These are phyloP conservation scores for Cnemophilus loriae DNA, from an alignment of 2,113 vertebrate genomes.

Conservation along the genomic window DNA sequence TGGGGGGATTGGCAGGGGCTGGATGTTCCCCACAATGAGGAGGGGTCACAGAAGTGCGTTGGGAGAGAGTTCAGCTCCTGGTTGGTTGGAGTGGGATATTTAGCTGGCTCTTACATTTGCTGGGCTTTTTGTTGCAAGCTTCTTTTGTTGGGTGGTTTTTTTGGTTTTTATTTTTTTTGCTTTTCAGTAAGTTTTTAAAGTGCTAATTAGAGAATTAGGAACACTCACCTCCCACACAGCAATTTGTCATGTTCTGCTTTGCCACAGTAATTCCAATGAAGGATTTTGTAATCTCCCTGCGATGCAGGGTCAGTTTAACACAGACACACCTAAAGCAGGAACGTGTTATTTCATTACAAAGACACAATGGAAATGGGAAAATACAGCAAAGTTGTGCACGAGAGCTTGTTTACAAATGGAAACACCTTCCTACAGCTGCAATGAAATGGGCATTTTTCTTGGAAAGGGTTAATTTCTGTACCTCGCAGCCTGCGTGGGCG, in stretches of 20 bases:
- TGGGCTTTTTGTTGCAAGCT: background rate
- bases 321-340: background rate
- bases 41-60: background rate
- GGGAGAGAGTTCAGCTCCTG: background rate
- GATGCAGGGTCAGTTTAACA: background rate
- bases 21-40: background rate
- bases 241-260: constrained; percentile 32
- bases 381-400: rapidly evolving
- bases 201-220: constrained; percentile 48
- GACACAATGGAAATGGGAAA: background rate
- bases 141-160: background rate
- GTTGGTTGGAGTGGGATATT: background rate
- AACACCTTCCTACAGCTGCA: rapidly evolving
- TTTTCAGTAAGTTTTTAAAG: background rate
- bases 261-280: background rate
- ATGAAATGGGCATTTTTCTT: rapidly evolving
- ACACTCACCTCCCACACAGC: background rate
- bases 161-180: background rate
- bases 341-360: background rate
- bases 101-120: background rate
- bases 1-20: background rate
- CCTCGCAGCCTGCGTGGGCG: rapidly evolving
- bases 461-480: background rate
- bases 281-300: background rate
- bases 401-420: background rate